Conservation (phyloP, 2,113 vertebrate genomes). For the Stictonetta naevosa region DNA sequence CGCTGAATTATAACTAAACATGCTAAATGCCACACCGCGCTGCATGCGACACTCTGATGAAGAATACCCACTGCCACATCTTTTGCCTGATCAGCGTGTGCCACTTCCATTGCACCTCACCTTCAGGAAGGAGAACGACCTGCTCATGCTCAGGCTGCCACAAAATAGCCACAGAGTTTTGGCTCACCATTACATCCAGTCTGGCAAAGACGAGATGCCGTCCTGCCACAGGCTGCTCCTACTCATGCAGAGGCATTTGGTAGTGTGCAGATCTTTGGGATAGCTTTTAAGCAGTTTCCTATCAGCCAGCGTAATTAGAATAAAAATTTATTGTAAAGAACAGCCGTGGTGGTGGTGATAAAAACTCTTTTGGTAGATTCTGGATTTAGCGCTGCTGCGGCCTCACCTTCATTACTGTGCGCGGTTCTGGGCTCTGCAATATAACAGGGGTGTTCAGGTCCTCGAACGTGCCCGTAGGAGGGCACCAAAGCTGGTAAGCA, state of each 20-base stretch:
- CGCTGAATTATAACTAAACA: conserved; percentile 24
- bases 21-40: background rate
- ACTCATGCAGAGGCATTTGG: background rate
- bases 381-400: background rate
- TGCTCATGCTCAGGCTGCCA: background rate
- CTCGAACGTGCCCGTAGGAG: too few species aligned
- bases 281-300: background rate
- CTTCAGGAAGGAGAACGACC: background rate
- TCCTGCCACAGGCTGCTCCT: background rate
- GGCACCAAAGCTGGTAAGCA: too few species aligned
- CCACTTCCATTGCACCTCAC: background rate
- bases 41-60: conserved; percentile 16
- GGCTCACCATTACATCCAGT: fast-evolving
- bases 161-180: background rate
- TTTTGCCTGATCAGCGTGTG: background rate
- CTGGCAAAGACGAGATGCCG: background rate
- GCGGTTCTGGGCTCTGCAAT: too few species aligned
- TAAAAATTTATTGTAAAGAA: background rate
- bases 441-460: too few species aligned
- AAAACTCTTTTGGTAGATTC: background rate
- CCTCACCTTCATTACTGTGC: too few species aligned
- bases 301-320: background rate
- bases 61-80: background rate
- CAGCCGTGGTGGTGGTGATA: background rate
- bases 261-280: background rate